Percentiles rank a stretch among this genome's conserved stretches.
Evolutionary conservation across 2,797 vertebrate species (phyloP).

Genomic region (Hippoglossus hippoglossus): DNA sequence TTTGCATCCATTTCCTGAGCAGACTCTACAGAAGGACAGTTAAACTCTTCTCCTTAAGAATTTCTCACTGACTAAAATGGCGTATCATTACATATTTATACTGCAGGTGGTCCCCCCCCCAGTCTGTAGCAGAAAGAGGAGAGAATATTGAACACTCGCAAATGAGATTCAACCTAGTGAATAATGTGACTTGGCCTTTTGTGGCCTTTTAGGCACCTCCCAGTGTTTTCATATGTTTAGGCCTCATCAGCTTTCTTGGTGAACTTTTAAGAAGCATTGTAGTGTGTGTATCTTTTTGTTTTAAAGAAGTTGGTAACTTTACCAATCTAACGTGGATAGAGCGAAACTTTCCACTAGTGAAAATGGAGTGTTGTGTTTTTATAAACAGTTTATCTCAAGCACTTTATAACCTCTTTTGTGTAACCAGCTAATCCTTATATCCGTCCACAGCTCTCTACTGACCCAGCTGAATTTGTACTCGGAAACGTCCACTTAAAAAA

Average conservation of each 20-base stretch:
- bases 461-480: conserved; percentile 75
- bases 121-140: conserved; percentile 4
- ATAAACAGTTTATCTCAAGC: conserved; percentile 87
- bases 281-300: conserved; percentile 48
- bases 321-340: conserved; percentile 66
- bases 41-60: conserved; percentile 27
- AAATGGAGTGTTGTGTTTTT: conserved; percentile 82
- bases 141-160: conserved; percentile 39
- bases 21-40: conserved; percentile 10
- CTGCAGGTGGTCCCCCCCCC: not conserved
- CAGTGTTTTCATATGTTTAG: conserved; percentile 56
- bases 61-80: conserved; percentile 5
- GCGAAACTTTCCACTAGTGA: conserved; percentile 70
- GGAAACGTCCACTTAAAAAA: conserved; percentile 56
- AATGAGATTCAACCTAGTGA: conserved; percentile 70
- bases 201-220: conserved; percentile 38
- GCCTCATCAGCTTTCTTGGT: conserved; percentile 56
- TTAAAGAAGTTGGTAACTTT: conserved; percentile 66
- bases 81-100: no score
- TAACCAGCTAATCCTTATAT: conserved; percentile 83
- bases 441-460: conserved; percentile 75
- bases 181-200: conserved; percentile 62
- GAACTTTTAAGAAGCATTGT: conserved; percentile 55
- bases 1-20: conserved; percentile 16
- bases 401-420: conserved; percentile 87